Base-by-base conservation (phyloP, 2,113 vertebrate species). In the Notothenia coriiceps region DNA sequence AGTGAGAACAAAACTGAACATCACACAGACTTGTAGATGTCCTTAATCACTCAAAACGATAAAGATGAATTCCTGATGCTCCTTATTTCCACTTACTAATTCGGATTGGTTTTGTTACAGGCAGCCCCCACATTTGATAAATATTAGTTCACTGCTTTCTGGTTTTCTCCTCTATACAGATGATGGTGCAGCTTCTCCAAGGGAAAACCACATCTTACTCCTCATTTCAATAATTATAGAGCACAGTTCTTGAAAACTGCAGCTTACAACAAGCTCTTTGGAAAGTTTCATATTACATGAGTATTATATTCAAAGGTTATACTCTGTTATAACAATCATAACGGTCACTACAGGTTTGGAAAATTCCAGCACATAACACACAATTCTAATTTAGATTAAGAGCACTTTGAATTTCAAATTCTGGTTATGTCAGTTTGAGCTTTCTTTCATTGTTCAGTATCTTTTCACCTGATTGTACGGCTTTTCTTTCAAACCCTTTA, bases 141-240 rank as follows among this genome's bases (percentile, higher is more conserved):
- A 86, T 88, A 82, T 85, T 86, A 77, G 75, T 82, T 86, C 46
- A 18, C 77, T 75, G 69, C 65, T 50, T 55, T 75, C 64, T 83
- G 73, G 52, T 80, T 73, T 33, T 64, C 13, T 83, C 65, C 10
- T 52, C n/a, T 40, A 68, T 68, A 52, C 65, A 85, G 64, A 88
- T 66, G 79, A 81, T 65, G 64, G 71, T 74, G 33, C 54, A 67
- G 69, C 46, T 25, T 61, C 73, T 77, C 43, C 64, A 47, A 75
- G 35, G 67, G 50, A 82, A 40, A 86, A 82, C 85, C 85, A 82
- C 88, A 85, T 87, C 71, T 80, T 84, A 70, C 78, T 87, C 35
- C 22, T 80, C 62, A 55, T 87, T 84, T 80, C 71, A 77, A 76
- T 92, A 87, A 93, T 91, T 90, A 82, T 29, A 93, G 86, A 80